These are phyloP conservation scores for Folsomia manolachei DNA, from an alignment of 2,888 invertebrate genomes.

Conservation along the genomic window DNA sequence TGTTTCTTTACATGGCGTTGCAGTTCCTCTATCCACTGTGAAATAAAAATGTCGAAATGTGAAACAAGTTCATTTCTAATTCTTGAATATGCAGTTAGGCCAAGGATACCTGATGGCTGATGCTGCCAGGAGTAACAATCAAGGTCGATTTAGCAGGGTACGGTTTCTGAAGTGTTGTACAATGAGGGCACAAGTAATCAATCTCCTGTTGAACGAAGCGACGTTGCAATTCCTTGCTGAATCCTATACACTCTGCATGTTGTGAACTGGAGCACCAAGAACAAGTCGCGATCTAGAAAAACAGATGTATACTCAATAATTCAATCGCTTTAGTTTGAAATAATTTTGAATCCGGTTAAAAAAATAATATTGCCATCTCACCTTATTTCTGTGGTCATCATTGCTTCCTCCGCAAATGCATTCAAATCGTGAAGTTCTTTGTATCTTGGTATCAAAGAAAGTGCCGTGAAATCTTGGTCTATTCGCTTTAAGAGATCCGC, in stretches of 20 bases:
- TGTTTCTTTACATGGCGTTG: conserved; percentile 60
- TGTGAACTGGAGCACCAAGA: conserved; percentile 62
- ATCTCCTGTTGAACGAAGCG: conserved; percentile 1
- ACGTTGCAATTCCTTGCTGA: conserved; percentile 51
- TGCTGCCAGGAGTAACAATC: conserved; percentile 67
- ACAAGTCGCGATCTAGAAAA: conserved; percentile 58
- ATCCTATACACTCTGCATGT: conserved; percentile 64
- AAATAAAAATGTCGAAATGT: no score
- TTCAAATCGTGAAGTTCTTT: conserved; percentile 53
- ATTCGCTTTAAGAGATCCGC: not conserved
- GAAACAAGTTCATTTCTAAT: no score
- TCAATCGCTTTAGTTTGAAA: not conserved
- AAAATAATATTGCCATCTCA: conserved; percentile 49
- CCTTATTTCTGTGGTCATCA: conserved; percentile 55
- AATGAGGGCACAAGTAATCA: conserved; percentile 47
- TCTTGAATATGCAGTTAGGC: no score
- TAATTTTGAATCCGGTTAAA: not conserved
- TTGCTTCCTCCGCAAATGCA: conserved; percentile 55
- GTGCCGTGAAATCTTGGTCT: conserved; percentile 41
- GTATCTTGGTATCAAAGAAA: conserved; percentile 50
- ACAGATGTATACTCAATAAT: not conserved
- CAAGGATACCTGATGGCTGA: conserved; percentile 68
- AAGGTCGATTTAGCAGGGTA: conserved; percentile 65
- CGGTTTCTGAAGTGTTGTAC: conserved; percentile 52
- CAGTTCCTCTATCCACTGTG: conserved; percentile 72